Base-by-base conservation (phyloP, 2,888 invertebrate genomes). In the Leucozona laternaria region DNA sequence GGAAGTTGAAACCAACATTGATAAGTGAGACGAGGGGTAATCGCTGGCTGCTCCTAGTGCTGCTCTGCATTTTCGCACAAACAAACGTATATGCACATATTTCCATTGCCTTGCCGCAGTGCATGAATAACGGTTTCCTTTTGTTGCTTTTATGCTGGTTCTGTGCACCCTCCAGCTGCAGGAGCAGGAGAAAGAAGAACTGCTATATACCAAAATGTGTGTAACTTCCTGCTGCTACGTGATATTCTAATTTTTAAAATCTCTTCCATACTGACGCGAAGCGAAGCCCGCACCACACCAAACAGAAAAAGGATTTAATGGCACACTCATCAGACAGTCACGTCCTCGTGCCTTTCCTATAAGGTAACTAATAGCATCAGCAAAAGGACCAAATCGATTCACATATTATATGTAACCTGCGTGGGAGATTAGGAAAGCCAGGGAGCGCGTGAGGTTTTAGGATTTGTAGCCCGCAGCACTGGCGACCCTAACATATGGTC, bases 191-290 rank as follows among this genome's bases (percentile, higher is more conserved):
- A 4, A 20, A 20, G n/a, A 43, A 57, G 31, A 17, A 20, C n/a
- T 20, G 20, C 37, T 34, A 58, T 28, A 40, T 34, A 25, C 17
- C 11, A n/a, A 40, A 40, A 34, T 25, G 73, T 48, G 75, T 79
- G 75, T 73, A 79, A 79, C 83, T 84, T 84, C 79, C 83, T 66
- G 79, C 75, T 79, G 75, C 58, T 84, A 84, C 79, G 79, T 84
- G 84, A 84, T 84, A 84, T 79, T 84, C 84, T 84, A 79, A 84
- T 84, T 84, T 68, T 64, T 79, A 58, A 70, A 71, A 25, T 68
- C 50, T 84, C 43, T 57, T 57, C 70, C 45, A n/a, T n/a, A 53
- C 71, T 25, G 48, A 64, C 45, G 53, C 68, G 55, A 58, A 45
- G 53, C 68, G 55, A 58, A 45, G 17, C 62, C 57, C 57, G 79